A percentile compares a stretch with the other conserved stretches of the same genome.
phyloP scores from a whole-genome alignment of 2,797 vertebrate species.

The Geotria australis region DNA sequence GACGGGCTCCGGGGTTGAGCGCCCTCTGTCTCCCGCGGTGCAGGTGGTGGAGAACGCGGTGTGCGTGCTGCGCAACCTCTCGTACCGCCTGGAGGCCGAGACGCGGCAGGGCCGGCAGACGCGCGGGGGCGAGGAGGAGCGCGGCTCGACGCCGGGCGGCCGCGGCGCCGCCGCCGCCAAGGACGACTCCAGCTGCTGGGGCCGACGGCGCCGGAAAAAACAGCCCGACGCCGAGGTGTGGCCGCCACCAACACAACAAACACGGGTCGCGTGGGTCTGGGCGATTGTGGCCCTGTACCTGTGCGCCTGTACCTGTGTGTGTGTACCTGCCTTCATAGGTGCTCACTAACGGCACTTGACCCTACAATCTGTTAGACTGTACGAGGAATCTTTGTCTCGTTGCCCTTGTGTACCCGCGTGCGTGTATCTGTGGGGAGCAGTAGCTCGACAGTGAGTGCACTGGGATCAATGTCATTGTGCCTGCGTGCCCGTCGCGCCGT shows the following conservation, averaged over 20 bases:
- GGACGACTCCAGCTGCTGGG: constrained; percentile 84
- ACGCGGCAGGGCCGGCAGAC: constrained; percentile 94
- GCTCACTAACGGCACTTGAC: no score
- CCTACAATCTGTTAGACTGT: no score
- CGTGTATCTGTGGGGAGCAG: no score
- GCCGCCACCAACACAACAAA: not conserved
- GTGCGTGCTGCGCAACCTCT: constrained; percentile 97
- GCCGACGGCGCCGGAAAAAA: constrained; percentile 99
- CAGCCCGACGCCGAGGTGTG: constrained; percentile 78
- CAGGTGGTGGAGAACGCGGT: constrained; percentile 99
- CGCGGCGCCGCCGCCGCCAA: constrained; percentile 55
- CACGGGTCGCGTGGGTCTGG: not conserved
- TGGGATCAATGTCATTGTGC: no score
- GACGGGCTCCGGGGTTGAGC: no score
- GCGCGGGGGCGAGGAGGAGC: constrained; percentile 75
- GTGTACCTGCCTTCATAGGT: no score
- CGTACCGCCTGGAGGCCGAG: constrained; percentile 86
- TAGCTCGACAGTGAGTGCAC: no score
- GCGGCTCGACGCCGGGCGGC: constrained; percentile 42
- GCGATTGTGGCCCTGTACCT: no score
- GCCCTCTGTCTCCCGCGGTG: no score
- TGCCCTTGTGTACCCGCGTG: no score
- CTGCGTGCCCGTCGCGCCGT: not conserved
- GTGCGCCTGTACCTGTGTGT: not conserved
- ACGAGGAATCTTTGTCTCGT: no score